Conservation (phyloP, 2,888 invertebrate genomes). For the Gastrophysa polygoni region DNA sequence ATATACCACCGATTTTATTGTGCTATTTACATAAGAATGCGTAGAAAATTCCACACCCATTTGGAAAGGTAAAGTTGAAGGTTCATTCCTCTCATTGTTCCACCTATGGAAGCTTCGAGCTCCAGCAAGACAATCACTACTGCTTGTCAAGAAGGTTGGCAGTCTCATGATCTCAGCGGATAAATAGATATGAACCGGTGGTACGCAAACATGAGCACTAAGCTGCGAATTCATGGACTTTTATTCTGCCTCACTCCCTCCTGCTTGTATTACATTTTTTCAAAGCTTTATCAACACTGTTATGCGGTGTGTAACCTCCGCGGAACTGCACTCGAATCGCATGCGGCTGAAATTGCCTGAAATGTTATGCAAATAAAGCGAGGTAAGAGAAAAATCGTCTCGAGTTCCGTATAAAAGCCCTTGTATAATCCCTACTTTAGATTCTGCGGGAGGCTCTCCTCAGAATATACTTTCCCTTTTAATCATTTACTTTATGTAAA, state of each 20-base stretch:
- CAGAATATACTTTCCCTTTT: constrained; percentile 25
- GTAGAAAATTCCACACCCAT: no score
- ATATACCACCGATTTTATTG: no score
- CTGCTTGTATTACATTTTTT: constrained; percentile 14
- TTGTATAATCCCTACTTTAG: constrained; percentile 34
- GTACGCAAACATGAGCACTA: constrained; percentile 2
- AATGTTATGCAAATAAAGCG: constrained; percentile 38
- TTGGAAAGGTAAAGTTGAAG: no score
- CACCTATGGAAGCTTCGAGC: not conserved
- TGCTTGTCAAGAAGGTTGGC: not conserved
- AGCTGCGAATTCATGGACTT: constrained; percentile 22
- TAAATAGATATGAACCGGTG: constrained; percentile 22
- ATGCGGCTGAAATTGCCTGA: constrained; percentile 33
- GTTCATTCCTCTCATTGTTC: not conserved
- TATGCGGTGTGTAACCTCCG: constrained; percentile 13
- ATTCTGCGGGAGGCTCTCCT: constrained; percentile 27
- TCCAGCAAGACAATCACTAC: not conserved
- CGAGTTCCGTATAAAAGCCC: constrained; percentile 26
- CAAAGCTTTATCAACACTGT: constrained; percentile 16
- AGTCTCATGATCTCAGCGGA: constrained; percentile 12
- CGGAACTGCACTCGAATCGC: constrained; percentile 24
- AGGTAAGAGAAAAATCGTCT: constrained; percentile 36
- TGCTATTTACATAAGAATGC: no score
- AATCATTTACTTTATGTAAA: constrained; percentile 22
- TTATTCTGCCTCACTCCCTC: not conserved